Conservation (phyloP, 2,888 invertebrate species). For the Auanema sp. region DNA sequence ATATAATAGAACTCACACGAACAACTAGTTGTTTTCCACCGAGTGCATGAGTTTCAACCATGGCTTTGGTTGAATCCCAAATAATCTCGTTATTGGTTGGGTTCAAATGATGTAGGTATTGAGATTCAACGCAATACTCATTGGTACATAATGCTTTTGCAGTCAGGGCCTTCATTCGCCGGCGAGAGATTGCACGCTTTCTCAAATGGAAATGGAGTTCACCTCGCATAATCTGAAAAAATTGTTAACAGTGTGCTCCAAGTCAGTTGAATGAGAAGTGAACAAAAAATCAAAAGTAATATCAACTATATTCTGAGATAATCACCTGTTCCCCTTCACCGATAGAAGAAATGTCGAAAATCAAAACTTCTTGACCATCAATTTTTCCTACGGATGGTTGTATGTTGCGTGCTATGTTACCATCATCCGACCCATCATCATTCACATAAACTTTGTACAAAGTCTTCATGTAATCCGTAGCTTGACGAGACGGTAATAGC, state of each 20-base stretch:
- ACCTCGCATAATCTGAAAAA: slow-evolving; percentile 29
- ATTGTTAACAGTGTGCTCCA: not conserved
- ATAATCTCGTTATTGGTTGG: slow-evolving; percentile 20
- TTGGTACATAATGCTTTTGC: slow-evolving; percentile 37
- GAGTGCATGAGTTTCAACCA: slow-evolving; percentile 38
- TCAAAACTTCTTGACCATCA: slow-evolving; percentile 38
- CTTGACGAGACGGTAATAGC: slow-evolving; percentile 7
- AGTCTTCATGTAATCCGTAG: slow-evolving; percentile 14
- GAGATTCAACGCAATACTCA: slow-evolving; percentile 32
- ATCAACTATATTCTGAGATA: too few relatives aligned
- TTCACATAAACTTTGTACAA: slow-evolving; percentile 24
- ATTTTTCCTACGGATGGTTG: slow-evolving; percentile 38
- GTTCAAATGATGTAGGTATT: slow-evolving; percentile 19
- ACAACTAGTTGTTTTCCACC: slow-evolving; percentile 35
- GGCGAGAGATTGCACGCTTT: slow-evolving; percentile 21
- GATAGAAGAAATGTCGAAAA: slow-evolving; percentile 35
- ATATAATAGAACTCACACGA: slow-evolving; percentile 8
- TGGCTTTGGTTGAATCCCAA: slow-evolving; percentile 39
- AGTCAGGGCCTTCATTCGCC: slow-evolving; percentile 30
- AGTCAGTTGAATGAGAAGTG: not conserved
- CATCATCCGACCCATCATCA: slow-evolving; percentile 41
- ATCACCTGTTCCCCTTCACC: slow-evolving; percentile 26
- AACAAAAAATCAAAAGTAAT: too few relatives aligned
- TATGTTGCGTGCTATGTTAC: slow-evolving; percentile 35
- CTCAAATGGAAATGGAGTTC: slow-evolving; percentile 40